Evolutionary conservation across 2,888 invertebrate genomes (phyloP), one percentile per base, ranked within the genome.

Genomic region (Tetropium fuscum): DNA sequence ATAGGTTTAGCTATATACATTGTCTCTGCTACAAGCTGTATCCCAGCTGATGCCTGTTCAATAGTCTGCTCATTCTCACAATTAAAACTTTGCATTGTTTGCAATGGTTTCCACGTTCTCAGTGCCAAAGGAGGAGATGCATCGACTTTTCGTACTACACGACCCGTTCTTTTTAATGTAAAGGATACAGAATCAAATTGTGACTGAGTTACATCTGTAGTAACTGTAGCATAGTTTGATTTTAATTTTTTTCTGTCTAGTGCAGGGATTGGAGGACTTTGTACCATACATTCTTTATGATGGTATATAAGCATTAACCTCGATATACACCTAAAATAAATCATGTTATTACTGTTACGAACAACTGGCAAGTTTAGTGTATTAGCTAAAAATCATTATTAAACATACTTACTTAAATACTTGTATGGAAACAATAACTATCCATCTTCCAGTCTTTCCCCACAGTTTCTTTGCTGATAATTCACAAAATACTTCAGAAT

Each of bases 401-500:
- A 36, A 36, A 13, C 6, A 15, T 0, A 83, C 87, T 82, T 88
- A 95, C 88, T 96, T 97, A 49, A 92, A 85, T 7, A 91, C 74
- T 78, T 97, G 95, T 61, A 97, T 83, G 1, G 90, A 74, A 0
- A 89, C 83, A 32, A 94, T 88, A 19, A 92, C 84, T 1, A 92
- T 82, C 96, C 96, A 97, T 77, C 89, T 90, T 2, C 92, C 93
- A 18, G 82, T 84, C 6, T 85, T 83, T 0, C 95, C 95, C 86
- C 91, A 92, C 3, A 90, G 74, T 71, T 88, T 88, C 67, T 86
- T 86, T 0, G 93, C 91, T 1, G 92, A 87, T 30, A 95, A 84
- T 83, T 97, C 97, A 30, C 94, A 85, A 74, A 97, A 91, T 1
- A 96, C 95, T 83, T 97, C 95, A 57, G 90, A 88, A 76, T 95